Evolutionary conservation across 2,797 vertebrate genomes (phyloP).

Genomic region (Moxostoma hubbsi): DNA sequence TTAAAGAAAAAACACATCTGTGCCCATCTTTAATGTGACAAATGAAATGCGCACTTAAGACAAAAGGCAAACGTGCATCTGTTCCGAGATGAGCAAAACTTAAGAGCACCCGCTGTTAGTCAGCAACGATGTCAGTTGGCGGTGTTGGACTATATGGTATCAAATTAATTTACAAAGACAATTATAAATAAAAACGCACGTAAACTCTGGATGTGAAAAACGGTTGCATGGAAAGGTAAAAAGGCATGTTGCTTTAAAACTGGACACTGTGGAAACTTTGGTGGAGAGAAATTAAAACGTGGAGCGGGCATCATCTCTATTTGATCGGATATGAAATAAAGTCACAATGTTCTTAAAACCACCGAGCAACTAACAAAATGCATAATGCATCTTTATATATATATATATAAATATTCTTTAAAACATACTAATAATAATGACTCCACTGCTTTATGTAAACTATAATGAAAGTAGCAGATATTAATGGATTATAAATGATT

Average conservation of each 20-base stretch:
- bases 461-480: constrained; percentile 30
- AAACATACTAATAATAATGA: constrained; percentile 3
- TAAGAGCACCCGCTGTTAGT: constrained; percentile 4
- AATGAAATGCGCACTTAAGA: constrained; percentile 59
- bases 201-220: constrained; percentile 43
- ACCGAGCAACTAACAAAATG: constrained; percentile 4
- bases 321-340: constrained; percentile 12
- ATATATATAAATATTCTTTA: background rate
- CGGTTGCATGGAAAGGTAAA: constrained; percentile 31
- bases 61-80: constrained; percentile 50
- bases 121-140: constrained; percentile 17
- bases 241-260: constrained; percentile 72
- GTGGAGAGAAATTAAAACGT: constrained; percentile 9
- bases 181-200: constrained; percentile 41
- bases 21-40: constrained; percentile 62
- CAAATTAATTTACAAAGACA: constrained; percentile 40
- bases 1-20: constrained; percentile 64
- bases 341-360: constrained; percentile 13
- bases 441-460: constrained; percentile 29
- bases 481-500: constrained; percentile 24
- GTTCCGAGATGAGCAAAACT: constrained; percentile 37
- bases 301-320: constrained; percentile 40
- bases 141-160: constrained; percentile 36
- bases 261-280: constrained; percentile 24
- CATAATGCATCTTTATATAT: constrained; percentile 4